A percentile compares a stretch with the other conserved stretches of the same genome.
These are phyloP conservation scores for Drosophila varians DNA, from an alignment of 1,140 invertebrate genomes.

Conservation along the genomic window DNA sequence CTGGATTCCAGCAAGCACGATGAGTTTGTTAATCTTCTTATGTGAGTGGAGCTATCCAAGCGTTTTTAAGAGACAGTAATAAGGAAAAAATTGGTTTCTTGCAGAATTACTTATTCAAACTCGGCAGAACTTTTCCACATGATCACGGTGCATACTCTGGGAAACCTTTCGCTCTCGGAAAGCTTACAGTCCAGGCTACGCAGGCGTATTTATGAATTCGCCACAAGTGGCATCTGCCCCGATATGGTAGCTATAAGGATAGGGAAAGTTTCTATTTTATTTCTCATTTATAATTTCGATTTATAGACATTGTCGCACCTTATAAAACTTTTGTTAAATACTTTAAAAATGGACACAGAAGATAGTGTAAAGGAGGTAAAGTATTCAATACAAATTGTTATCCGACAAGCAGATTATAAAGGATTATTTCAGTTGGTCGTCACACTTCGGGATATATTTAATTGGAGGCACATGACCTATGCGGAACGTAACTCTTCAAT, in stretches of 20 bases:
- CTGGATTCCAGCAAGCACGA: slow-evolving; percentile 73
- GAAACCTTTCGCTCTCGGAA: slow-evolving; percentile 62
- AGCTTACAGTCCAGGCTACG: slow-evolving; percentile 56
- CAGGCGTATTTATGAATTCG: slow-evolving; percentile 60
- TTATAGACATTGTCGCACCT: slow-evolving; percentile 60
- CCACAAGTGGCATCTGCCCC: slow-evolving; percentile 61
- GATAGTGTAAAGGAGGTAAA: slow-evolving; percentile 62
- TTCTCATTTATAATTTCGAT: not conserved
- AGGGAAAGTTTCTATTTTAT: not conserved
- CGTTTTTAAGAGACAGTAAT: no score
- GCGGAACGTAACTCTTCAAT: slow-evolving; percentile 4
- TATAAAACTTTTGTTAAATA: slow-evolving; percentile 68
- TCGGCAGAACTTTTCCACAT: slow-evolving; percentile 65
- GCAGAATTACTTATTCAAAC: slow-evolving; percentile 65
- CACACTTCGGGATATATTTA: slow-evolving; percentile 68
- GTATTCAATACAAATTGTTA: not conserved
- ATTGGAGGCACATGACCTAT: slow-evolving; percentile 37
- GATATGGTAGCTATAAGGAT: slow-evolving; percentile 32
- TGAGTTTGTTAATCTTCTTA: slow-evolving; percentile 70
- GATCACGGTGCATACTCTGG: slow-evolving; percentile 63
- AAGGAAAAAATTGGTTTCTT: no score
- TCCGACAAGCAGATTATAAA: not conserved
- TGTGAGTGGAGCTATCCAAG: slow-evolving; percentile 40
- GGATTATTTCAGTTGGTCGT: slow-evolving; percentile 53
- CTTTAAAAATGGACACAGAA: slow-evolving; percentile 67